These are phyloP conservation scores for Argopecten irradians DNA, from an alignment of 1,140 invertebrate genomes.

Conservation along the genomic window DNA sequence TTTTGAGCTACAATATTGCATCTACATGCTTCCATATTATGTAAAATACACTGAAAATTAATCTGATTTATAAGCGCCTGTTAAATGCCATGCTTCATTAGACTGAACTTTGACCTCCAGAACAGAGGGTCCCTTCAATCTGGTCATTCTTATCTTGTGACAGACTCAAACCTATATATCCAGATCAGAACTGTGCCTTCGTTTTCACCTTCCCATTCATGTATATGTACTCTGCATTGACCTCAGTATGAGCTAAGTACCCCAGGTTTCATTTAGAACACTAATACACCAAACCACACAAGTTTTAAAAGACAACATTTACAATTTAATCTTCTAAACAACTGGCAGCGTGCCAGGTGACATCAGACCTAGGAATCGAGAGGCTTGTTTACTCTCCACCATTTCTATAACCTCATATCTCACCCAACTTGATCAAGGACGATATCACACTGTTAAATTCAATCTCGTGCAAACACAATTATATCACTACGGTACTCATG, in stretches of 20 bases:
- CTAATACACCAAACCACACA: neutral
- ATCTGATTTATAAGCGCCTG: too few species aligned
- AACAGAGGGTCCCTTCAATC: neutral
- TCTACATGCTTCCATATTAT: too few species aligned
- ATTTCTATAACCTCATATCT: neutral
- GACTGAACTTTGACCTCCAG: neutral
- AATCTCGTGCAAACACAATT: too few species aligned
- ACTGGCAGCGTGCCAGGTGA: neutral
- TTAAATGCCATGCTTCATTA: too few species aligned
- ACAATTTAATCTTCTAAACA: conserved; percentile 19
- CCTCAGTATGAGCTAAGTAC: neutral
- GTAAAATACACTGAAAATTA: too few species aligned
- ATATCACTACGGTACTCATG: too few species aligned
- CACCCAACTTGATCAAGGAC: neutral
- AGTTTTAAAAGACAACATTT: conserved; percentile 12
- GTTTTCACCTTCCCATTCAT: neutral
- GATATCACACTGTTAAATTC: neutral
- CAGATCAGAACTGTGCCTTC: neutral
- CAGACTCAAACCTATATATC: conserved; percentile 1
- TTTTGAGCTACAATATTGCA: too few species aligned
- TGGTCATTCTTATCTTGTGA: neutral
- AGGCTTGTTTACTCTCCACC: neutral
- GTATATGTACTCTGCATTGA: neutral
- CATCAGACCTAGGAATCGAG: neutral
- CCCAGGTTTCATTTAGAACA: neutral